Conservation (phyloP, 2,113 vertebrate genomes). For the Xenus cinereus region DNA sequence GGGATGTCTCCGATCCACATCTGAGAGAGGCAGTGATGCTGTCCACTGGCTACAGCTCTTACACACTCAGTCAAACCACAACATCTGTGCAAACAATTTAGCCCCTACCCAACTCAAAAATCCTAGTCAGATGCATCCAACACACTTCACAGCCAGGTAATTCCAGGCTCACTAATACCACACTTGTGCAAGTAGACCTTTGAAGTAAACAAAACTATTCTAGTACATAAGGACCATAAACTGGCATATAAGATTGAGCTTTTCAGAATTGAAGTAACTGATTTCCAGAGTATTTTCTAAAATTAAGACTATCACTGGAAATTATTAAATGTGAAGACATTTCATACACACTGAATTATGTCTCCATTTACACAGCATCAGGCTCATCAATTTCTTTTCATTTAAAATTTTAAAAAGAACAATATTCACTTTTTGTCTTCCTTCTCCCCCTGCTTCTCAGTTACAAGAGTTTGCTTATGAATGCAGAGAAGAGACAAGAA, state of each 20-base stretch:
- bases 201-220: background rate
- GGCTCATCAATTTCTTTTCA: background rate
- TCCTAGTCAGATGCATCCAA: background rate
- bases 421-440: background rate
- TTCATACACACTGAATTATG: background rate
- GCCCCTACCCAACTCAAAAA: background rate
- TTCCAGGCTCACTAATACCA: background rate
- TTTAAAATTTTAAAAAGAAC: background rate
- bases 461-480: background rate
- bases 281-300: background rate
- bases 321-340: background rate
- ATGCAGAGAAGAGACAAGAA: background rate
- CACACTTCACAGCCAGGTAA: background rate
- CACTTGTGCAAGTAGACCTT: background rate
- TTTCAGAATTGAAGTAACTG: background rate
- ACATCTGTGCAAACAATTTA: background rate
- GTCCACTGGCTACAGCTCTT: background rate
- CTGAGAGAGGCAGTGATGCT: background rate
- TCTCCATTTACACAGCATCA: background rate
- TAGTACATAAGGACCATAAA: background rate
- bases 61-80: background rate
- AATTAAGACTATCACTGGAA: background rate
- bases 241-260: background rate
- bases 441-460: background rate
- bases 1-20: background rate